These are phyloP conservation scores for Arnoldichthys spilopterus DNA, from an alignment of 2,797 vertebrate genomes.

Conservation along the genomic window DNA sequence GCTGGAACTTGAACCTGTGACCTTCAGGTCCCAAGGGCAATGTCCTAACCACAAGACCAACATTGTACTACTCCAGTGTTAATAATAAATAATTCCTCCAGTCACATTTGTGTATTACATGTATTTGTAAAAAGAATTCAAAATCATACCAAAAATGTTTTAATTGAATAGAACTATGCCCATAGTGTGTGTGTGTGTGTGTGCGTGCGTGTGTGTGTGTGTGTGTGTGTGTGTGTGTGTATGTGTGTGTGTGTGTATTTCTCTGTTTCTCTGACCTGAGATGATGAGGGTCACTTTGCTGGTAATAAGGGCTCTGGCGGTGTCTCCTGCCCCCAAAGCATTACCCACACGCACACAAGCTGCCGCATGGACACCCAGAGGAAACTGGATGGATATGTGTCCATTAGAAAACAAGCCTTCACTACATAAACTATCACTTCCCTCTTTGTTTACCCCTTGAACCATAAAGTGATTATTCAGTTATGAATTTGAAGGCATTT, in stretches of 20 bases:
- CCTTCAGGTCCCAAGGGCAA: no score
- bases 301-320: constrained; percentile 78
- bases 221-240: no score
- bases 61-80: no score
- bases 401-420: constrained; percentile 1
- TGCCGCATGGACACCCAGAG: constrained; percentile 84
- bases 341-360: constrained; percentile 90
- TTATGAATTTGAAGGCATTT: not conserved
- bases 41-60: no score
- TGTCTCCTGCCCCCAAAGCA: constrained; percentile 87
- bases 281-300: constrained; percentile 79
- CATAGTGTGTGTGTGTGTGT: no score
- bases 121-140: no score
- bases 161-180: no score
- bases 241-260: not conserved
- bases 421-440: not conserved
- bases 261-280: constrained; percentile 76
- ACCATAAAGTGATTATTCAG: not conserved
- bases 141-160: no score
- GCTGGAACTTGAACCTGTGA: no score
- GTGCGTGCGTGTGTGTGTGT: no score
- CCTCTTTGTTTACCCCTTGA: not conserved
- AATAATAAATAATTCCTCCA: no score
- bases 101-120: no score
- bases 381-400: constrained; percentile 74